Evolutionary conservation across 1,140 invertebrate species (phyloP).

Genomic region (Aphelinus atriplicis): DNA sequence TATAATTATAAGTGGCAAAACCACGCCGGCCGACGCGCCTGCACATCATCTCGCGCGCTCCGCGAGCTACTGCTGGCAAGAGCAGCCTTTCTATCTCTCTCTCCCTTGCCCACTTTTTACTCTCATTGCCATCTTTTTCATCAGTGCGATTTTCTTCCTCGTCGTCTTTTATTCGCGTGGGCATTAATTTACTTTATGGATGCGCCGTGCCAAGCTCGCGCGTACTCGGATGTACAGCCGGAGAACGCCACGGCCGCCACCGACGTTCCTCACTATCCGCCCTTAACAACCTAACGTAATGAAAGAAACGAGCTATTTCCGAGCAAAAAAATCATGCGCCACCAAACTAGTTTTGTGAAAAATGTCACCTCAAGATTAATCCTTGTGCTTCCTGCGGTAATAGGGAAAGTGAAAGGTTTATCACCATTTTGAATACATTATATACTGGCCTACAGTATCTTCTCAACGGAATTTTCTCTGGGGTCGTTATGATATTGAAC

Average conservation of each 20-base stretch:
- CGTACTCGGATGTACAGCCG: neutral
- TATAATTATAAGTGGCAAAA: constrained; percentile 62
- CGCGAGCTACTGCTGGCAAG: neutral
- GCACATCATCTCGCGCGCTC: neutral
- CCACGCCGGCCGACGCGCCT: constrained; percentile 25
- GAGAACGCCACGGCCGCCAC: neutral
- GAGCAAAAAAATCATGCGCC: constrained; percentile 6
- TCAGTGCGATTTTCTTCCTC: constrained; percentile 19
- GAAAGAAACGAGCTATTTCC: constrained; percentile 27
- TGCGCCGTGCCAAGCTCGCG: constrained; percentile 2
- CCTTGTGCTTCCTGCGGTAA: neutral
- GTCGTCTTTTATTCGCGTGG: constrained; percentile 4
- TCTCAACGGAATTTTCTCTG: too few relatives aligned
- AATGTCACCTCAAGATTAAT: constrained; percentile 15
- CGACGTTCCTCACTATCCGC: constrained; percentile 16
- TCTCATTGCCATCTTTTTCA: constrained; percentile 32
- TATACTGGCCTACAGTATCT: too few relatives aligned
- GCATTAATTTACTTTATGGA: constrained; percentile 39
- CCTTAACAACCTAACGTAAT: constrained; percentile 2
- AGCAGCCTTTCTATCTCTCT: constrained; percentile 8
- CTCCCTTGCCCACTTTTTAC: neutral
- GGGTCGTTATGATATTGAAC: too few relatives aligned
- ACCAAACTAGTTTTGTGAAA: constrained; percentile 20
- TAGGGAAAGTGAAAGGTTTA: constrained; percentile 17
- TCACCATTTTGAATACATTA: neutral